phyloP scores from a whole-genome alignment of 2,797 vertebrate genomes.

The Enteromius anoplus region DNA sequence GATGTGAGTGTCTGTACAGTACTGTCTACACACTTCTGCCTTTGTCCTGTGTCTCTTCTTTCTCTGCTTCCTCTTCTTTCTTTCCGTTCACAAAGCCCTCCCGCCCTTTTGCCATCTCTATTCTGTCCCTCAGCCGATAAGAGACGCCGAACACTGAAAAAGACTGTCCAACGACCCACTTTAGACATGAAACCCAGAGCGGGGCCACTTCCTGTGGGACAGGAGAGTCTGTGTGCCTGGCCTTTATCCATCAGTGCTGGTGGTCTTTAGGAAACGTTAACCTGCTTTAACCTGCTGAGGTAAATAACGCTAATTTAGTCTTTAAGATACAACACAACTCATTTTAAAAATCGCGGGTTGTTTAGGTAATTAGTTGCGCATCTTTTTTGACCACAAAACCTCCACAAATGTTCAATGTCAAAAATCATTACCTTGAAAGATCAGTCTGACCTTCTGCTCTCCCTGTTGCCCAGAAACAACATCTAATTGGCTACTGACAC shows the following conservation, averaged over 20 bases:
- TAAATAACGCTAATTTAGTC: not conserved
- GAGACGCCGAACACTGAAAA: not conserved
- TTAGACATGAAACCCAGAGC: conserved; percentile 25
- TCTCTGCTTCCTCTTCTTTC: conserved; percentile 29
- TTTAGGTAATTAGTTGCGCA: not conserved
- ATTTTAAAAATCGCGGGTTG: not conserved
- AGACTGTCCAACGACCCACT: conserved; percentile 26
- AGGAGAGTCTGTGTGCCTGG: conserved; percentile 4
- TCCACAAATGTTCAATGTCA: conserved; percentile 1
- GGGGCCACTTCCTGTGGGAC: conserved; percentile 6
- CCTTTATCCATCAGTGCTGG: conserved; percentile 1
- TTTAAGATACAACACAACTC: not conserved
- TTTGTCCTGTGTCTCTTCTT: conserved; percentile 22
- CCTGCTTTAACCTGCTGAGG: not conserved
- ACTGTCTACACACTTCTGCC: not conserved
- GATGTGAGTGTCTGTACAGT: conserved; percentile 22
- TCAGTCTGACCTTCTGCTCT: conserved; percentile 11
- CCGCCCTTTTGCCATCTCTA: conserved; percentile 44
- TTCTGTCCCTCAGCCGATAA: conserved; percentile 48
- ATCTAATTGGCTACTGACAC: conserved; percentile 14
- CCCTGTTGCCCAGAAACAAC: conserved; percentile 13
- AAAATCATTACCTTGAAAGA: conserved; percentile 28
- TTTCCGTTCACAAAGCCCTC: conserved; percentile 47
- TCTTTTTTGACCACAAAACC: not conserved
- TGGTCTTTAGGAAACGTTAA: conserved; percentile 9